Conservation (phyloP, 2,888 invertebrate species). For the Furcula furcula region DNA sequence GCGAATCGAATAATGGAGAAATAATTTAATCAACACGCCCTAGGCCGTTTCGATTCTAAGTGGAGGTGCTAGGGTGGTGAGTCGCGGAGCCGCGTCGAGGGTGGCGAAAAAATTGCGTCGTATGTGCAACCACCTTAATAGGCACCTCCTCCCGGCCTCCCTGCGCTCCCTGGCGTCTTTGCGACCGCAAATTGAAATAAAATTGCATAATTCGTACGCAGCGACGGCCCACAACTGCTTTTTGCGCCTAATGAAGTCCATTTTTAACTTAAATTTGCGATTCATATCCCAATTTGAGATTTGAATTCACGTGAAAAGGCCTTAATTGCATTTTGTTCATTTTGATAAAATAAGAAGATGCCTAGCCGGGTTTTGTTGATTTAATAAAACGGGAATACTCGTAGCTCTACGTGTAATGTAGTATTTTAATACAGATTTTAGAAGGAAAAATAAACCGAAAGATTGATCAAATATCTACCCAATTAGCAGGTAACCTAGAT, state of each 20-base stretch:
- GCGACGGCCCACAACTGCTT: slow-evolving; percentile 33
- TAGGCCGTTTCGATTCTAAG: slow-evolving; percentile 43
- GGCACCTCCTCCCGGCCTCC: slow-evolving; percentile 31
- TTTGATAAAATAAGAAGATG: too few species aligned
- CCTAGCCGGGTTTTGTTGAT: too few species aligned
- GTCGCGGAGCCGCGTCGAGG: slow-evolving; percentile 42
- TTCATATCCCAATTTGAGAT: not conserved
- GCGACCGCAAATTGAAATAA: slow-evolving; percentile 69
- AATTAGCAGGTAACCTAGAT: too few species aligned
- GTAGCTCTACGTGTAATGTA: too few species aligned
- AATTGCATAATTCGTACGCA: slow-evolving; percentile 72
- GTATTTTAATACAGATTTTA: too few species aligned
- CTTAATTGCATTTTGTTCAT: too few species aligned
- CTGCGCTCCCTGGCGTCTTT: slow-evolving; percentile 33
- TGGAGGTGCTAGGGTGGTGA: slow-evolving; percentile 49
- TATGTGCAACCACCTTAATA: slow-evolving; percentile 65
- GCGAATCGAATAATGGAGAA: slow-evolving; percentile 78
- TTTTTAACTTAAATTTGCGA: slow-evolving; percentile 38
- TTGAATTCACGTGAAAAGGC: too few species aligned
- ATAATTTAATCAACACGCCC: slow-evolving; percentile 68
- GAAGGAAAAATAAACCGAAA: too few species aligned
- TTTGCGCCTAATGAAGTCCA: slow-evolving; percentile 69
- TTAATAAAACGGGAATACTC: too few species aligned
- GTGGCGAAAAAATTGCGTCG: slow-evolving; percentile 66
- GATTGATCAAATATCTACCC: too few species aligned